Evolutionary conservation across 1,140 invertebrate species (phyloP), one percentile per base, ranked within the genome.

Genomic region (Artemia franciscana): DNA sequence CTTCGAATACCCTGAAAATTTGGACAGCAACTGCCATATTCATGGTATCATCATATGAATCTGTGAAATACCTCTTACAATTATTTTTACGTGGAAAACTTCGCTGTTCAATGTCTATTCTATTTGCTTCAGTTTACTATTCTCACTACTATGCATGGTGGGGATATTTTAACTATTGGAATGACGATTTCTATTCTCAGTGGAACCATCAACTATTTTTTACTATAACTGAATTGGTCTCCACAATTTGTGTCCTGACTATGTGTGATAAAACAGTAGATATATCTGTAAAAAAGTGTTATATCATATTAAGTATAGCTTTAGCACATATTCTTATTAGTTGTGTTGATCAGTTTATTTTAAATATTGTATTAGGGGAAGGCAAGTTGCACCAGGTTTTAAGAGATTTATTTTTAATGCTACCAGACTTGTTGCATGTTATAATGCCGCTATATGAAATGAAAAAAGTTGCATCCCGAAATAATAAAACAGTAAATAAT

Each of bases 131-230:
- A 12, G 82, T 83, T 24, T 72, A 87, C 60, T 87, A 86, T 70
- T 84, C 85, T 1, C 84, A 89, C 69, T 88, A 88, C 69, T 88
- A 88, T 69, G 80, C 83, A 1, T 87, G 84, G 84, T 89, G 86
- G 86, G 79, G 79, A 23, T 85, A 84, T 66, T 81, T 86, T 62
- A 88, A 86, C 72, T 88, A 88, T 68, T 85, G 83, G 77, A 89
- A 89, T 68, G 86, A 88, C 66, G 76, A 77, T 59, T 77, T 75
- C 66, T 78, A 77, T 67, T 64, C 65, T 0, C 74, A 74, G 59
- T 76, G 72, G 69, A 69, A 69, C 60, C 75, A 67, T 60, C 84
- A 88, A 68, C 70, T 86, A 64, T 84, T 86, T 69, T 85, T 84
- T 66, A 80, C 84, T 59, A 68, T 83, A 58, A 71, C 73, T 12